Percentiles rank a stretch among this genome's conserved stretches.
Conservation (phyloP, 2,797 vertebrate genomes). For the Champsocephalus gunnari region DNA sequence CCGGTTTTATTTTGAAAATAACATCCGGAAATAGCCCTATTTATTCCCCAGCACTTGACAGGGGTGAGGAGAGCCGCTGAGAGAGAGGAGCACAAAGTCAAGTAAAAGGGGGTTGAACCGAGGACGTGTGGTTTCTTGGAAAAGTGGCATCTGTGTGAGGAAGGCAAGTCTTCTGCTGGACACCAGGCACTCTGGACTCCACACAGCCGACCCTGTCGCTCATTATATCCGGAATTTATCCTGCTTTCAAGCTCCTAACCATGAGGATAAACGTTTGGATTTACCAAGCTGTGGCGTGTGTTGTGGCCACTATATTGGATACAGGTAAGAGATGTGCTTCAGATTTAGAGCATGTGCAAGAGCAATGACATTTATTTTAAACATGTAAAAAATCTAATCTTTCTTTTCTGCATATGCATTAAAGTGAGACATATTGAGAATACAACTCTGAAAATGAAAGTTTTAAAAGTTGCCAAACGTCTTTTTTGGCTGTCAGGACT, state of each 20-base stretch:
- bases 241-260: conserved; percentile 44
- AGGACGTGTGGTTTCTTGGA: conserved; percentile 89
- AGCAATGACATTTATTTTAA: not conserved
- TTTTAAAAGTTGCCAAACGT: not conserved
- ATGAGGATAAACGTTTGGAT: conserved; percentile 85
- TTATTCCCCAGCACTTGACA: conserved; percentile 43
- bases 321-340: conserved; percentile 75
- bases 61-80: conserved; percentile 68
- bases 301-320: conserved; percentile 69
- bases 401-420: not conserved
- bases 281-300: conserved; percentile 84
- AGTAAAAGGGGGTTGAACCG: conserved; percentile 83
- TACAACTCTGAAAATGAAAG: not conserved
- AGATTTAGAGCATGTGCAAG: conserved; percentile 3
- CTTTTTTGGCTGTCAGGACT: not conserved
- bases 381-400: not conserved
- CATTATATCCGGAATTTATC: conserved; percentile 58
- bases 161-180: conserved; percentile 49
- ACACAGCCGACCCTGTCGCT: conserved; percentile 22
- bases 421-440: not conserved
- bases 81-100: conserved; percentile 62
- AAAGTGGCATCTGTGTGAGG: conserved; percentile 82
- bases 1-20: conserved; percentile 68
- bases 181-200: conserved; percentile 61
- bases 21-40: conserved; percentile 31